phyloP scores from a whole-genome alignment of 2,888 invertebrate species.

The Meteorus colon region DNA sequence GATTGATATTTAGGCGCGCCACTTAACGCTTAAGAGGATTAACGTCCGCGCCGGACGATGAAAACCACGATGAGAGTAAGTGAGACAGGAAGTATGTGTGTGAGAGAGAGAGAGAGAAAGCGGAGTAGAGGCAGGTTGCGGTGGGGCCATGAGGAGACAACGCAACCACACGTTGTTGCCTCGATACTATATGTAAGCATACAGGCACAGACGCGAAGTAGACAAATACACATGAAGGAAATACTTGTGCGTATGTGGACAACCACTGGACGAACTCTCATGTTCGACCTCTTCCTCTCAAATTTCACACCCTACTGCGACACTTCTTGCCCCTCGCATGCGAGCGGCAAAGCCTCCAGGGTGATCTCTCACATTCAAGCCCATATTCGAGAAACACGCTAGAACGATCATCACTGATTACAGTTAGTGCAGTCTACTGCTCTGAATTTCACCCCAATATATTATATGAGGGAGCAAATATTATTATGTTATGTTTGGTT shows the following conservation, averaged over 20 bases:
- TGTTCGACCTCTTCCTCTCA: neutral
- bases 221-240: neutral
- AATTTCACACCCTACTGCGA: slow-evolving; percentile 22
- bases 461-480: slow-evolving; percentile 49
- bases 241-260: slow-evolving; percentile 17
- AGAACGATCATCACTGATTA: slow-evolving; percentile 67
- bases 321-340: neutral
- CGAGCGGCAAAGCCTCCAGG: slow-evolving; percentile 22
- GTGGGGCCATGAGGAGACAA: slow-evolving; percentile 35
- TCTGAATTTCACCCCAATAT: slow-evolving; percentile 60
- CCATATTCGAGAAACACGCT: slow-evolving; percentile 57
- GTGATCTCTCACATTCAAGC: slow-evolving; percentile 22
- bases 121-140: slow-evolving; percentile 26
- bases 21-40: slow-evolving; percentile 71
- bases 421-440: slow-evolving; percentile 69
- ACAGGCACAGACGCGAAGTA: neutral
- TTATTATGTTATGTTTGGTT: neutral
- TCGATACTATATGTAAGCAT: neutral
- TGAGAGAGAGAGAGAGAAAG: neutral
- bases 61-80: slow-evolving; percentile 23
- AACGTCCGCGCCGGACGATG: slow-evolving; percentile 61
- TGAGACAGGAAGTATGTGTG: slow-evolving; percentile 29
- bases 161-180: slow-evolving; percentile 24
- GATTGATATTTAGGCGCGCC: slow-evolving; percentile 70
- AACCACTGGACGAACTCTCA: slow-evolving; percentile 6